These are phyloP conservation scores for Nebria ingens DNA, from an alignment of 1,140 invertebrate genomes.

Conservation along the genomic window DNA sequence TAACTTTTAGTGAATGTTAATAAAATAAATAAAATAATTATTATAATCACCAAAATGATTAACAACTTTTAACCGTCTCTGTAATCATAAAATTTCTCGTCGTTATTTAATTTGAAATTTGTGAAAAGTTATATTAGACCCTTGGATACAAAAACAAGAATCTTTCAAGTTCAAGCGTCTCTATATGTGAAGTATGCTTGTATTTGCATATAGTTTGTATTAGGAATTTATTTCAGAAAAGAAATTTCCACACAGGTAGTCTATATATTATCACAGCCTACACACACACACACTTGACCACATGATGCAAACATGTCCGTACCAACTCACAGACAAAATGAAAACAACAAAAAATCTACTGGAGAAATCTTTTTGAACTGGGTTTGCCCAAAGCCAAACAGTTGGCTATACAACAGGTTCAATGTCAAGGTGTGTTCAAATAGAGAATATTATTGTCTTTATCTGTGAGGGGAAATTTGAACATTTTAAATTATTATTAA, in stretches of 20 bases:
- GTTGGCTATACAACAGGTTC: conserved; percentile 1
- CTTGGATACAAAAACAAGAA: not conserved
- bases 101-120: no score
- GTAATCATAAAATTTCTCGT: no score
- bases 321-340: no score
- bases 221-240: not conserved
- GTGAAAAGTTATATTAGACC: no score
- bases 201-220: not conserved
- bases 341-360: not conserved
- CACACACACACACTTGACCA: not conserved
- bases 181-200: not conserved
- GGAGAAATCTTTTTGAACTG: conserved; percentile 3
- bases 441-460: no score
- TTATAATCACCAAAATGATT: no score
- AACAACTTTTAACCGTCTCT: no score
- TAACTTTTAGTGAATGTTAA: no score
- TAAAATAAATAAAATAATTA: no score
- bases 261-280: not conserved
- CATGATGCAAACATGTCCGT: not conserved
- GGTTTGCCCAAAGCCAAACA: not conserved
- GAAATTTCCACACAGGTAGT: not conserved
- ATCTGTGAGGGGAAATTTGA: no score
- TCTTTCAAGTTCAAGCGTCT: not conserved
- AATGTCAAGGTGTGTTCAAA: conserved; percentile 1
- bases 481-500: no score